Base-by-base conservation (phyloP, 2,797 vertebrate genomes). In the Harpagifer antarcticus region DNA sequence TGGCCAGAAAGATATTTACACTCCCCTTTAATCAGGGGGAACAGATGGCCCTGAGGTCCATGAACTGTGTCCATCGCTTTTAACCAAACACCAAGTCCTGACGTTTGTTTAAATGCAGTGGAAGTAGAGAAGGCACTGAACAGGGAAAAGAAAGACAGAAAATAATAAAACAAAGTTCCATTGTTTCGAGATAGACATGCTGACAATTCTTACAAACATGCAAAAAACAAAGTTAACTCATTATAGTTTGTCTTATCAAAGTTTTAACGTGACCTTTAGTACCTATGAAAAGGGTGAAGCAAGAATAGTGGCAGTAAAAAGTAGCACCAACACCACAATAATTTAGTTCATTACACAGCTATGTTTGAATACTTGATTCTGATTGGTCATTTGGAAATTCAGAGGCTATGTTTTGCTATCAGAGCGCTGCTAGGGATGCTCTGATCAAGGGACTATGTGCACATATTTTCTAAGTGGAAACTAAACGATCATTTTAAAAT, bases 21-120 rank as follows among this genome's bases (percentile, higher is more conserved):
- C 87, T 85, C 86, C 86, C 85, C 85, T 91, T 90, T 93, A 90
- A 92, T 92, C 85, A 91, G 75, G 68, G 70, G 57, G 75, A 90
- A 81, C 91, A 93, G 91, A 91, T 91, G 91, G 86, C 70, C 72
- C 68, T 56, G 76, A 82, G 82, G 87, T 87, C 88, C 91, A 77
- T 88, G 84, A 87, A 90, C 88, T 85, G 81, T 84, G 76, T 83
- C 88, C 85, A 87, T 84, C 75, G 82, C 78, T 91, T 27, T 89
- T 81, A 87, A 86, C 87, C 72, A 68, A 72, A 74, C 75, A 87
- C 81, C 82, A 75, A 84, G 54, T 61, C 53, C 66, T 69, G 67
- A 78, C 73, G 73, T 27, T 59, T 9, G 6, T 37, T 37, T 19
- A 61, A 33, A 78, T 37, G 14, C 47, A 47, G 44, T 59, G 63